A percentile compares a stretch with the other conserved stretches of the same genome.
Conservation (phyloP, 2,113 vertebrate species). For the Asarcornis scutulata region DNA sequence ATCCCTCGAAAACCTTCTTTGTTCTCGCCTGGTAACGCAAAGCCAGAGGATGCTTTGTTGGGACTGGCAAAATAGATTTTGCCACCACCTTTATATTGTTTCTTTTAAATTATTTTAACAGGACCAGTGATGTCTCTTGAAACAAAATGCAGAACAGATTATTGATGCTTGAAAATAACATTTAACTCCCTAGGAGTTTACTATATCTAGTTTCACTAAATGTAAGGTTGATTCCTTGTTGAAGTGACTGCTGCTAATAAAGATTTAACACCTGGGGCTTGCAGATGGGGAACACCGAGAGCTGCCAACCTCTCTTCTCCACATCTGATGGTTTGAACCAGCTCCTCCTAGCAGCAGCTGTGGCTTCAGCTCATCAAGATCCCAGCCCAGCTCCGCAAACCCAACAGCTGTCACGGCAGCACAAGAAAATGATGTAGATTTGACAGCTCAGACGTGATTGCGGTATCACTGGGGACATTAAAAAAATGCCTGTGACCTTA, state of each 20-base stretch:
- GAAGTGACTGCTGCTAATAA: neutral
- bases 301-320: neutral
- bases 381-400: neutral
- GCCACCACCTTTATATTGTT: neutral
- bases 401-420: neutral
- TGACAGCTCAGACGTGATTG: neutral
- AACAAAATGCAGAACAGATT: constrained; percentile 1
- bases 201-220: neutral
- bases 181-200: neutral
- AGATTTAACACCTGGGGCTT: neutral
- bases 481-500: neutral
- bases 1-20: constrained; percentile 20
- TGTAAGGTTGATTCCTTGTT: neutral
- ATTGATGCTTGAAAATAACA: neutral
- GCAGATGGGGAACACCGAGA: neutral
- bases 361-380: neutral
- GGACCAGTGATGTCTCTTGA: neutral
- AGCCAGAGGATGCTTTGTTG: neutral
- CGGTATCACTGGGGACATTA: neutral
- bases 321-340: neutral
- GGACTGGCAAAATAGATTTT: neutral
- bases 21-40: neutral
- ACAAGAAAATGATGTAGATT: neutral
- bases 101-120: neutral
- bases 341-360: neutral